A percentile compares a stretch with the other conserved stretches of the same genome.
Conservation (phyloP, 2,888 invertebrate species). For the Eristalinus aeneus region DNA sequence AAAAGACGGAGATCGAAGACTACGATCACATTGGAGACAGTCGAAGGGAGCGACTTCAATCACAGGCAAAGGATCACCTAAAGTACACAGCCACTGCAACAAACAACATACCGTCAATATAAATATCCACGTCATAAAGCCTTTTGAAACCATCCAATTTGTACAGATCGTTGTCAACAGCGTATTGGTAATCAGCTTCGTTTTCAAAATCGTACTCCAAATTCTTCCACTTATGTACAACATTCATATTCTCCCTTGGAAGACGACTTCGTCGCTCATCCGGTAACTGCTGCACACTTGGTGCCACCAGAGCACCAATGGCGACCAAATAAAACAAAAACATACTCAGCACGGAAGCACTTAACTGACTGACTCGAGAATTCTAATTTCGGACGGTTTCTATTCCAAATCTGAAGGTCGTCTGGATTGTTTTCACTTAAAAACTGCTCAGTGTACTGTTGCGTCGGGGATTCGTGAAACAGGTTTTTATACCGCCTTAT, state of each 20-base stretch:
- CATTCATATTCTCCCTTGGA: conserved; percentile 34
- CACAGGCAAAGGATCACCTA: too few relatives aligned
- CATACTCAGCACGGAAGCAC: neutral
- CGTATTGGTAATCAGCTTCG: conserved; percentile 11
- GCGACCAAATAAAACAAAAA: conserved; percentile 17
- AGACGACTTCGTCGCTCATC: neutral
- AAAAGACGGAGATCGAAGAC: too few relatives aligned
- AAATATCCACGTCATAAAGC: conserved; percentile 45
- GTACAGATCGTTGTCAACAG: conserved; percentile 20
- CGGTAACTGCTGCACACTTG: conserved; percentile 2
- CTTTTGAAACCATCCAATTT: conserved; percentile 29
- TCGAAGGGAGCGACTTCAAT: too few relatives aligned
- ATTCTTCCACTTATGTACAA: conserved; percentile 39
- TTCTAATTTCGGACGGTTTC: neutral
- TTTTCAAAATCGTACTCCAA: conserved; percentile 45
- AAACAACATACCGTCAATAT: conserved; percentile 9
- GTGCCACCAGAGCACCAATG: neutral
- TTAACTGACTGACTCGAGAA: too few relatives aligned
- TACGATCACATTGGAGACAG: too few relatives aligned
- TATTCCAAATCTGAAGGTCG: neutral
- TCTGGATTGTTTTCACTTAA: neutral
- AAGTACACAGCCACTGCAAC: neutral
- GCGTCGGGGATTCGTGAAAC: neutral
- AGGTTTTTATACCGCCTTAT: neutral
- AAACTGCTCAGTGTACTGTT: neutral